Conservation (phyloP, 2,113 vertebrate species). For the Mormyrus iriodes region DNA sequence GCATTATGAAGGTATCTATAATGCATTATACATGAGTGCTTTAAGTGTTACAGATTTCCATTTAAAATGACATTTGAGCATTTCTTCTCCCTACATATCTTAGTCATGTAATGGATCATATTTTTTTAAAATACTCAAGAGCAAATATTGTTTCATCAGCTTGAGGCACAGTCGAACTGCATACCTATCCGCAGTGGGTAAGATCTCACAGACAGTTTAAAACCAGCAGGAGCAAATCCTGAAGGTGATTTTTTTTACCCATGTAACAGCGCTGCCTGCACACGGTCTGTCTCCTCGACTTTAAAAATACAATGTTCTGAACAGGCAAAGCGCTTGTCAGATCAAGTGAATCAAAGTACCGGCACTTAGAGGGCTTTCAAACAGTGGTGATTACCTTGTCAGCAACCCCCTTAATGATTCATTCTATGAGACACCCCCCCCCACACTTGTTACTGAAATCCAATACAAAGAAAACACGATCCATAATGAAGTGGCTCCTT, state of each 20-base stretch:
- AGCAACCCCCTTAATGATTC: neutral
- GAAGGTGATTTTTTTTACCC: neutral
- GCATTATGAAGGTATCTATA: neutral
- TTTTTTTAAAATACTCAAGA: neutral
- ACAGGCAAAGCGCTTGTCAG: conserved; percentile 1
- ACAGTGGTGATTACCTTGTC: neutral
- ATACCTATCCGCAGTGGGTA: neutral
- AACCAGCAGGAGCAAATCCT: neutral
- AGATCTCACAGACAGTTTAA: neutral
- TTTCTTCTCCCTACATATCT: neutral
- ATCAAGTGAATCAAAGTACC: neutral
- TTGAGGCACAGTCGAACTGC: neutral
- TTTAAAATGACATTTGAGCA: neutral
- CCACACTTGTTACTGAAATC: conserved; percentile 1
- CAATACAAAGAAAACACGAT: neutral
- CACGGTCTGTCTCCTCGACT: neutral
- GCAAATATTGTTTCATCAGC: neutral
- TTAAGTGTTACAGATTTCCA: neutral
- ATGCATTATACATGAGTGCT: neutral
- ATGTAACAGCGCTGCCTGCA: neutral
- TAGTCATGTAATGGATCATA: neutral
- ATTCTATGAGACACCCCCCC: neutral
- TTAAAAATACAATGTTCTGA: neutral
- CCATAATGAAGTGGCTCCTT: neutral
- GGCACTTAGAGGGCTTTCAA: neutral